phyloP scores from a whole-genome alignment of 2,797 vertebrate species.

The Cyclura pinguis region DNA sequence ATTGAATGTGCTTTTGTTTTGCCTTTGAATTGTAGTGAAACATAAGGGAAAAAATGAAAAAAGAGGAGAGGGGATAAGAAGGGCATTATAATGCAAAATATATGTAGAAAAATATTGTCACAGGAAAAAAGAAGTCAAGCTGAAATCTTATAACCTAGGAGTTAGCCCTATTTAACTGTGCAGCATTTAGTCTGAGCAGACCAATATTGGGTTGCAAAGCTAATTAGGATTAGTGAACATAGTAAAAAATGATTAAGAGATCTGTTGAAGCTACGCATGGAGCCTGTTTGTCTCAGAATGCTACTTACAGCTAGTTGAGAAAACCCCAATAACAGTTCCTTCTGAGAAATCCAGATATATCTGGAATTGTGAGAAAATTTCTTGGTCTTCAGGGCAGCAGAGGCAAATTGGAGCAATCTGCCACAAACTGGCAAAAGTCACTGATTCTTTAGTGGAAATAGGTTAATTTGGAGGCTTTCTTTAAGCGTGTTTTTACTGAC shows the following conservation, averaged over 20 bases:
- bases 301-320: neutral
- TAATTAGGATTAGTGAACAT: neutral
- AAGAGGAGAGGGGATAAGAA: neutral
- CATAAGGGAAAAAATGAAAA: neutral
- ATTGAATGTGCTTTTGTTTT: too few species aligned
- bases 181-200: neutral
- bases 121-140: neutral
- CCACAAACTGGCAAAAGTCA: neutral
- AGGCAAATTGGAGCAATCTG: neutral
- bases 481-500: neutral
- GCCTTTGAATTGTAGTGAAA: too few species aligned
- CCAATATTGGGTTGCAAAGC: neutral
- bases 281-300: neutral
- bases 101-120: neutral
- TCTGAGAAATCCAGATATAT: neutral
- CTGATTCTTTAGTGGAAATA: neutral
- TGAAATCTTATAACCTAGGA: neutral
- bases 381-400: neutral
- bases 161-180: neutral
- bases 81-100: neutral
- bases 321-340: neutral
- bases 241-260: neutral
- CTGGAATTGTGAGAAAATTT: neutral
- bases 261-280: too few species aligned
- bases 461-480: neutral